Conservation (phyloP, 2,888 invertebrate species). For the Drosophila niveifrons region DNA sequence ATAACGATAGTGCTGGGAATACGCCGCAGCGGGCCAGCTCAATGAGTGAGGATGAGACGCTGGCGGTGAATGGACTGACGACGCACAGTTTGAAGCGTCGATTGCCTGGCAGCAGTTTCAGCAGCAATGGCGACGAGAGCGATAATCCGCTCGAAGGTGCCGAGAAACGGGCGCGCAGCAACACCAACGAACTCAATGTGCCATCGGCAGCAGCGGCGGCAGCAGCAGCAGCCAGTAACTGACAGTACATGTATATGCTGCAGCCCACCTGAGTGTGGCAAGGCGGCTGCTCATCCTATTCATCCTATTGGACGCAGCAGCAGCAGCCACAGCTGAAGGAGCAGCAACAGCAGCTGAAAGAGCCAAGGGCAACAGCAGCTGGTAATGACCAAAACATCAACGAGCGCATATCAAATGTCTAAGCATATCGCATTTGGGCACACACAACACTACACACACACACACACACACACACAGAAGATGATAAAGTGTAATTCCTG, state of each 20-base stretch:
- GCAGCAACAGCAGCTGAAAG: conserved; percentile 18
- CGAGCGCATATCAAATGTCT: conserved; percentile 80
- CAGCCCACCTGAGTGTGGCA: conserved; percentile 77
- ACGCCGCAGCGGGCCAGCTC: conserved; percentile 81
- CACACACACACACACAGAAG: conserved; percentile 10
- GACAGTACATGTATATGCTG: conserved; percentile 81
- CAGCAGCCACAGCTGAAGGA: conserved; percentile 22
- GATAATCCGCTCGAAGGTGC: conserved; percentile 69
- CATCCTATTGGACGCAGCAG: conserved; percentile 45
- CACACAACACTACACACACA: conserved; percentile 58
- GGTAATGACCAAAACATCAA: conserved; percentile 67
- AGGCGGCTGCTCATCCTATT: conserved; percentile 13
- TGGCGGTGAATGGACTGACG: conserved; percentile 62
- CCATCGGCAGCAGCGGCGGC: conserved; percentile 34
- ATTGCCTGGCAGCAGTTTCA: conserved; percentile 74
- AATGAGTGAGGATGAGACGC: conserved; percentile 80
- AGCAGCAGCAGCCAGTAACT: conserved; percentile 71
- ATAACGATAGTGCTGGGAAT: conserved; percentile 82
- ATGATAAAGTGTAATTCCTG: background rate
- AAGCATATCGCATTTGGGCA: conserved; percentile 80
- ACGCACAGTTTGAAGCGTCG: conserved; percentile 76
- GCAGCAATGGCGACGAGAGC: conserved; percentile 82
- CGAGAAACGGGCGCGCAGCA: conserved; percentile 64
- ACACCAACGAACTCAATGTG: conserved; percentile 35
- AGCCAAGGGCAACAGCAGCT: conserved; percentile 6